Percentiles rank a stretch among this genome's conserved stretches.
These are phyloP conservation scores for Enteromius viviparus DNA, from an alignment of 2,797 vertebrate genomes.

Conservation along the genomic window DNA sequence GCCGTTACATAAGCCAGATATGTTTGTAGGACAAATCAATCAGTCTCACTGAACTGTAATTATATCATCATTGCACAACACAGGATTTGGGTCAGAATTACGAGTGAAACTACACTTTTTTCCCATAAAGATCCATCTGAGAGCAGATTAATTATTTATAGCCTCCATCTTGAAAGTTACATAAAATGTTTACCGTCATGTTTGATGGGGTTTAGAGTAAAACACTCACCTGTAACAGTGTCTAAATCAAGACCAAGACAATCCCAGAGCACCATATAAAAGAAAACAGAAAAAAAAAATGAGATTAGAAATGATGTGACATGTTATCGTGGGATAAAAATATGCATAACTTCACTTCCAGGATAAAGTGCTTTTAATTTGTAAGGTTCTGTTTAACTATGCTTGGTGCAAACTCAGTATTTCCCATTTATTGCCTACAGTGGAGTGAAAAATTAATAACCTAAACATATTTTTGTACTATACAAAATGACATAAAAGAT, in stretches of 20 bases:
- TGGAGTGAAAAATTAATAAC: neutral
- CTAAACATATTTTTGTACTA: neutral
- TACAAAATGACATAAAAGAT: neutral
- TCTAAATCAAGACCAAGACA: slow-evolving; percentile 73
- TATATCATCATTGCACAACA: slow-evolving; percentile 33
- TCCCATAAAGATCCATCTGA: neutral
- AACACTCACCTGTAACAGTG: slow-evolving; percentile 89
- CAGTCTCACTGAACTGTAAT: slow-evolving; percentile 13
- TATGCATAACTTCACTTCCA: neutral
- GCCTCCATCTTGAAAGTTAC: neutral
- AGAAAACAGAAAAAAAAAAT: slow-evolving; percentile 51
- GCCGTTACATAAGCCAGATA: slow-evolving; percentile 17
- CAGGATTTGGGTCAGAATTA: slow-evolving; percentile 46
- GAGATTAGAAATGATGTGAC: slow-evolving; percentile 8
- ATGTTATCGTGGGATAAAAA: neutral
- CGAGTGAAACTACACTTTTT: neutral
- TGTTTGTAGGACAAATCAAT: slow-evolving; percentile 30
- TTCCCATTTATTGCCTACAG: neutral
- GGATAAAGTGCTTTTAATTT: neutral
- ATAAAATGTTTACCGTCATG: neutral
- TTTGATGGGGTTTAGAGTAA: neutral
- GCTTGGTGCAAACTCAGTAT: neutral
- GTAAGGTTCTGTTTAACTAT: neutral
- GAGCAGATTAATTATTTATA: slow-evolving; percentile 6
- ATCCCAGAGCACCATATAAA: slow-evolving; percentile 10